Percentiles rank a stretch among this genome's conserved stretches.
Conservation (phyloP, 2,888 invertebrate genomes). For the Folsomia manolachei region DNA sequence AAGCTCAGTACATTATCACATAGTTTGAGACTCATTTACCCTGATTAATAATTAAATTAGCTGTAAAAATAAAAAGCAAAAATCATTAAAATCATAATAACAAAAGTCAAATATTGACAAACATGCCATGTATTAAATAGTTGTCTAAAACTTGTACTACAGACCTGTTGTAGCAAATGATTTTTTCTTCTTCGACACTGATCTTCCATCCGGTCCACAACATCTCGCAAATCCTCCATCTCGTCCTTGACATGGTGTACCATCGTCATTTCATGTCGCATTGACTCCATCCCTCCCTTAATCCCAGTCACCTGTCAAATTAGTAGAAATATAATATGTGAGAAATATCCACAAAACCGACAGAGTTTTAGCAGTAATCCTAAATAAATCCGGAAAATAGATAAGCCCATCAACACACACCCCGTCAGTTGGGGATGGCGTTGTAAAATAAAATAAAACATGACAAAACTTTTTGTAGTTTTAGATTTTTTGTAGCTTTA, state of each 20-base stretch:
- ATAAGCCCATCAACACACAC: neutral
- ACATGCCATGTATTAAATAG: neutral
- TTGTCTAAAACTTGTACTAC: neutral
- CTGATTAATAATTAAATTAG: too few species aligned
- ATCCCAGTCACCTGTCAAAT: slow-evolving; percentile 59
- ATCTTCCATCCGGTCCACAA: slow-evolving; percentile 87
- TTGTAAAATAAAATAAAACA: too few species aligned
- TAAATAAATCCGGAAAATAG: neutral
- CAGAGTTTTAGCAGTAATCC: neutral
- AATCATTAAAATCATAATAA: too few species aligned
- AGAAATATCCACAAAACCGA: neutral
- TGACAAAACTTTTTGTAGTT: too few species aligned
- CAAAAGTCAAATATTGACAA: neutral
- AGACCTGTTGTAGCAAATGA: slow-evolving; percentile 85
- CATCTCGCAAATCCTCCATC: slow-evolving; percentile 86
- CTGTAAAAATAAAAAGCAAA: too few species aligned
- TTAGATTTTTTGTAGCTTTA: too few species aligned
- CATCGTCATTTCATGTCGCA: slow-evolving; percentile 88
- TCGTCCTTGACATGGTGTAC: slow-evolving; percentile 93
- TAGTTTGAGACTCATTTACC: too few species aligned
- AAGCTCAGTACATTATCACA: too few species aligned
- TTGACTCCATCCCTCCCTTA: slow-evolving; percentile 91
- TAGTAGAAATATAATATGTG: neutral
- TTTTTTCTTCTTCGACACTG: slow-evolving; percentile 86
- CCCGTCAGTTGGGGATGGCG: neutral